Conservation (phyloP, 2,888 invertebrate genomes). For the Beris morrisii region DNA sequence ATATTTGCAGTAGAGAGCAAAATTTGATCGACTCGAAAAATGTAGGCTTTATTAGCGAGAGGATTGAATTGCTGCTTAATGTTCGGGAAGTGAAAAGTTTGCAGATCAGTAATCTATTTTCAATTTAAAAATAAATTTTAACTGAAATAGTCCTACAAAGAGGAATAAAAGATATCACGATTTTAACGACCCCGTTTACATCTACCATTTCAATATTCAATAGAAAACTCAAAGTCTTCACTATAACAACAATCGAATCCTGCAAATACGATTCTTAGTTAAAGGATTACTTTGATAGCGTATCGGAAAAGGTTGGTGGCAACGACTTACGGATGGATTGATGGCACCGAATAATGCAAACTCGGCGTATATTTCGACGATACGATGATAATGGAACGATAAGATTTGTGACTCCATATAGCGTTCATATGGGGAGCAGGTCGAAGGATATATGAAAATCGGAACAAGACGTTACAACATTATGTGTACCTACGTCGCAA, state of each 20-base stretch:
- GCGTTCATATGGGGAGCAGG: background rate
- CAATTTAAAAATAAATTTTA: no score
- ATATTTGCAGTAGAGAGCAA: no score
- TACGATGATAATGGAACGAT: slow-evolving; percentile 20
- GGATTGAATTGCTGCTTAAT: no score
- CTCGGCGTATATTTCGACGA: slow-evolving; percentile 7
- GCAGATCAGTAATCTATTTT: no score
- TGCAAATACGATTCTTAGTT: slow-evolving; percentile 14
- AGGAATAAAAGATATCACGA: no score
- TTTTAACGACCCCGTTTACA: no score
- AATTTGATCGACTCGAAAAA: no score
- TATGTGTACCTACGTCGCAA: background rate
- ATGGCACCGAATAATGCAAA: slow-evolving; percentile 4
- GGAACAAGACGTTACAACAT: background rate
- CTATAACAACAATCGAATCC: slow-evolving; percentile 11
- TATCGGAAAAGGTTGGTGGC: background rate
- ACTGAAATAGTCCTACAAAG: no score
- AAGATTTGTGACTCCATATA: slow-evolving; percentile 20
- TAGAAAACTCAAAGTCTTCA: no score
- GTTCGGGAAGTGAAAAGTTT: no score
- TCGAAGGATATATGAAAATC: slow-evolving; percentile 7
- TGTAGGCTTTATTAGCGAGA: no score
- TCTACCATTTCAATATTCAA: no score
- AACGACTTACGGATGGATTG: slow-evolving; percentile 17
- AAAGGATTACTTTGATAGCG: slow-evolving; percentile 15